phyloP scores from a whole-genome alignment of 2,797 vertebrate species.

The Phoxinus dragarum region DNA sequence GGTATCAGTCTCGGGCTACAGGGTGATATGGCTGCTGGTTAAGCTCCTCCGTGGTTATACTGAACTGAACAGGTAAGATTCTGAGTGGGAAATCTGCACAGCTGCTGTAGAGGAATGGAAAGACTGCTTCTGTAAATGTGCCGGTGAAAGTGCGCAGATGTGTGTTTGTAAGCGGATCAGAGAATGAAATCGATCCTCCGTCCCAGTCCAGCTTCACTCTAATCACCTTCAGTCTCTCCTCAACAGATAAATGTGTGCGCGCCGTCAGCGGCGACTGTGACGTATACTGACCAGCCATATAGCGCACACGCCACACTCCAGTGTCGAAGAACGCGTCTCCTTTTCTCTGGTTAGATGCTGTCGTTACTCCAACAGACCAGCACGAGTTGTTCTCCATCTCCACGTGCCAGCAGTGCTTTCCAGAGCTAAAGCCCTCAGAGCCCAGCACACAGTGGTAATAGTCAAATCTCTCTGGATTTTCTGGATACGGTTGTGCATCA shows the following conservation, averaged over 20 bases:
- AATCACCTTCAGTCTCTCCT: background rate
- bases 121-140: constrained; percentile 12
- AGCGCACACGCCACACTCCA: background rate
- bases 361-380: constrained; percentile 43
- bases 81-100: background rate
- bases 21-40: background rate
- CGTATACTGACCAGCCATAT: background rate
- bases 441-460: constrained; percentile 32
- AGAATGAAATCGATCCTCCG: constrained; percentile 20
- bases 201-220: constrained; percentile 32
- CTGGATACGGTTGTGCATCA: constrained; percentile 21
- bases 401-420: constrained; percentile 48
- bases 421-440: constrained; percentile 42
- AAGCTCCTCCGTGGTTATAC: background rate
- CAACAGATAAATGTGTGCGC: background rate
- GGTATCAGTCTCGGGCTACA: too few species aligned
- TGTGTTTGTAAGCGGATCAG: constrained; percentile 5
- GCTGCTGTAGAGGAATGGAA: constrained; percentile 5
- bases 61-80: constrained; percentile 6
- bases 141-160: background rate
- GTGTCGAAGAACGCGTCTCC: background rate
- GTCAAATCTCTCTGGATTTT: constrained; percentile 50
- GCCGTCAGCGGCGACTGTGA: background rate
- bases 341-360: constrained; percentile 34
- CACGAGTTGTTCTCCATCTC: constrained; percentile 25